A percentile compares a stretch with the other conserved stretches of the same genome.
These are phyloP conservation scores for Glaucomys volans DNA, from an alignment of 2,113 vertebrate species.

Conservation along the genomic window DNA sequence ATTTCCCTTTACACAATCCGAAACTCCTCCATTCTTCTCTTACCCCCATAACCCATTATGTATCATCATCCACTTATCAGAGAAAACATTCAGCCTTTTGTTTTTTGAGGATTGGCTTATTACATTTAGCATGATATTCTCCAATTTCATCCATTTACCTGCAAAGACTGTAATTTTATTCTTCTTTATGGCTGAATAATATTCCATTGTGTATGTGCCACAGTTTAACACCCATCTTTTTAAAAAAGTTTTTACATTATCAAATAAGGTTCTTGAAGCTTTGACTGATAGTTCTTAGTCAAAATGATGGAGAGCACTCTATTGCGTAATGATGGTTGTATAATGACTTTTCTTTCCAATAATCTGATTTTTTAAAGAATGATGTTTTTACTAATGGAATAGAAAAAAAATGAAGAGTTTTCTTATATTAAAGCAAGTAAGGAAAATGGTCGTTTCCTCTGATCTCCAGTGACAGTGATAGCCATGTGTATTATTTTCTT, in stretches of 20 bases:
- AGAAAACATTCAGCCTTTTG: too few species aligned
- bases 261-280: slow-evolving; percentile 34
- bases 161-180: too few species aligned
- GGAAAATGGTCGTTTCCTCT: not conserved
- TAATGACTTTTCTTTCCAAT: slow-evolving; percentile 15
- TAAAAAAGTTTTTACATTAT: not conserved
- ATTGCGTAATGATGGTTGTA: not conserved
- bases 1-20: too few species aligned
- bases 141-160: too few species aligned
- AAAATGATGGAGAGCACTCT: slow-evolving; percentile 57
- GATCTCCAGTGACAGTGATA: not conserved
- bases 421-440: slow-evolving; percentile 11
- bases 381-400: not conserved
- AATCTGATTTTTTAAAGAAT: slow-evolving; percentile 31
- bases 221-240: too few species aligned
- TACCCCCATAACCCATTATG: too few species aligned
- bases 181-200: too few species aligned
- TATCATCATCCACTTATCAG: too few species aligned
- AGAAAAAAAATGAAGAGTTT: slow-evolving; percentile 30
- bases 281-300: slow-evolving; percentile 11
- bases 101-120: too few species aligned
- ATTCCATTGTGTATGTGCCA: too few species aligned
- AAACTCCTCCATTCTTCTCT: too few species aligned
- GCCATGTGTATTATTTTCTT: slow-evolving; percentile 13
- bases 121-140: too few species aligned